A percentile compares a stretch with the other conserved stretches of the same genome.
Evolutionary conservation across 1,140 invertebrate species (phyloP).

Genomic region (Sipha flava): DNA sequence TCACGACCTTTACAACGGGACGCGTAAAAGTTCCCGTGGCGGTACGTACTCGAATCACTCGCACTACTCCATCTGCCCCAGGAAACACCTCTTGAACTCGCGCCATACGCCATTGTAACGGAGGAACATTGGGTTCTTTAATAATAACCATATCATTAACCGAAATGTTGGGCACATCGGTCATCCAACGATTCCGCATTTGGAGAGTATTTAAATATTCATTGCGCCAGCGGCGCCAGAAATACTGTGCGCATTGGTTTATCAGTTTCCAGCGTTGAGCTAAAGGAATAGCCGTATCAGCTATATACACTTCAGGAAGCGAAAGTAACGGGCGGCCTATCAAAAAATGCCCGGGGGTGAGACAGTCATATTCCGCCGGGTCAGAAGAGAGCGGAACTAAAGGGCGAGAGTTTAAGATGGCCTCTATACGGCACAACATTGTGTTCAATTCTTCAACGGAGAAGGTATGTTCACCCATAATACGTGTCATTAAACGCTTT

Average conservation of each 20-base stretch:
- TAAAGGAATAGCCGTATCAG: too few relatives aligned
- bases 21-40: too few relatives aligned
- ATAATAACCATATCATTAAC: not conserved
- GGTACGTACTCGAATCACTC: too few relatives aligned
- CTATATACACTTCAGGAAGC: too few relatives aligned
- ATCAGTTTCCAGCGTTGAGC: too few relatives aligned
- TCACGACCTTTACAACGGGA: too few relatives aligned
- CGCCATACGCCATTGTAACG: not conserved
- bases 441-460: not conserved
- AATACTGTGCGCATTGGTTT: too few relatives aligned
- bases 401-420: not conserved
- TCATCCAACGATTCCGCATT: not conserved
- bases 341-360: not conserved
- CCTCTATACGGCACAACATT: not conserved
- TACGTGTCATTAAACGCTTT: slow-evolving; percentile 21
- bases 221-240: too few relatives aligned
- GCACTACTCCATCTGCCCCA: too few relatives aligned
- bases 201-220: too few relatives aligned
- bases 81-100: too few relatives aligned
- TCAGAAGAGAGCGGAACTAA: not conserved
- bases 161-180: not conserved
- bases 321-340: not conserved
- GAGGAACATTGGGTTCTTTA: not conserved
- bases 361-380: not conserved
- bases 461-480: not conserved